Percentiles rank a stretch among this genome's conserved stretches.
Evolutionary conservation across 2,888 invertebrate species (phyloP).

Genomic region (Notodonta dromedarius): DNA sequence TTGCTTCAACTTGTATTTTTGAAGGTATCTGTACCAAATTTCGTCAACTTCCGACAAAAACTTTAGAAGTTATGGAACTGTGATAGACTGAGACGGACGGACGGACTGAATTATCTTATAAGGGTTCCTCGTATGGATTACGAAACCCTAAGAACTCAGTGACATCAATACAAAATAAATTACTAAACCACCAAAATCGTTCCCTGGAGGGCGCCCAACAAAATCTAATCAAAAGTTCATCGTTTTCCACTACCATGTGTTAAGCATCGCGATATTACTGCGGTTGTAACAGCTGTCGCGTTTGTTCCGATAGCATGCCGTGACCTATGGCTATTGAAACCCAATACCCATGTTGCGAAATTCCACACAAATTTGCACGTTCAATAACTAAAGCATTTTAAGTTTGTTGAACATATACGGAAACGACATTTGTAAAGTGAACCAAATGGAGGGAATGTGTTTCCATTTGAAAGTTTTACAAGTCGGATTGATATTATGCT

Average conservation of each 20-base stretch:
- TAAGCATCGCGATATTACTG: slow-evolving; percentile 43
- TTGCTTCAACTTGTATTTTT: too few species aligned
- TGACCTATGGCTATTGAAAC: slow-evolving; percentile 50
- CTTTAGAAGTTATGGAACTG: too few species aligned
- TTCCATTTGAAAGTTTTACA: neutral
- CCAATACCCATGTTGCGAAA: slow-evolving; percentile 40
- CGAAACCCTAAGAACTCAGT: neutral
- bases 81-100: too few species aligned
- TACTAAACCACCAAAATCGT: neutral
- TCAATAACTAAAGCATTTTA: slow-evolving; percentile 1
- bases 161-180: neutral
- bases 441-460: neutral
- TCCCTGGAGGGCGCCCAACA: neutral
- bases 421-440: neutral
- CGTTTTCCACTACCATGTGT: slow-evolving; percentile 30
- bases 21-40: too few species aligned
- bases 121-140: too few species aligned
- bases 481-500: too few species aligned
- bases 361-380: slow-evolving; percentile 26
- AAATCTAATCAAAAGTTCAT: neutral
- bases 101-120: too few species aligned
- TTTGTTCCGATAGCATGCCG: slow-evolving; percentile 41
- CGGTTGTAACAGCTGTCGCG: slow-evolving; percentile 54
- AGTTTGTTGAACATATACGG: neutral
- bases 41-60: too few species aligned